Conservation (phyloP, 64 coral and sea anemone genomes). For the Cladopsammia gracilis region DNA sequence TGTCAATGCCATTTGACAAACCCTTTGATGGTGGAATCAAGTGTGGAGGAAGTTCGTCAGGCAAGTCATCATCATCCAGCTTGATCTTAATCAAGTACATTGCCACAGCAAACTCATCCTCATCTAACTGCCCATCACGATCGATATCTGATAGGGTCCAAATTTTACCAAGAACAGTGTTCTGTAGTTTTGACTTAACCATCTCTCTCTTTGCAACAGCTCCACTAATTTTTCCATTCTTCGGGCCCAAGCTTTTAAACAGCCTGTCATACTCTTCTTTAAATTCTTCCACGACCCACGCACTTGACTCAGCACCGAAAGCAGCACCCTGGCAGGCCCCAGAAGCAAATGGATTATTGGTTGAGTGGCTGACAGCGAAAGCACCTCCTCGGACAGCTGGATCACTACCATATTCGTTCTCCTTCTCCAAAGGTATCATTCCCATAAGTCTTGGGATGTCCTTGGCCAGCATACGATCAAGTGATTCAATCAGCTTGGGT, state of each 20-base stretch:
- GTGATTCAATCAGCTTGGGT: slow-evolving; percentile 80
- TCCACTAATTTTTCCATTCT: slow-evolving; percentile 74
- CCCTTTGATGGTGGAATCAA: slow-evolving; percentile 89
- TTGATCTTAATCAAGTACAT: slow-evolving; percentile 99
- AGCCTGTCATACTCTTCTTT: slow-evolving; percentile 90
- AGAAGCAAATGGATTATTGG: slow-evolving; percentile 96
- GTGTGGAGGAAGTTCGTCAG: slow-evolving; percentile 88
- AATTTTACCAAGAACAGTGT: slow-evolving; percentile 87
- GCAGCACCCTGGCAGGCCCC: slow-evolving; percentile 88
- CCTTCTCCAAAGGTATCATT: slow-evolving; percentile 93
- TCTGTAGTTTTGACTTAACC: slow-evolving; percentile 96
- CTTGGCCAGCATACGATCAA: slow-evolving; percentile 89
- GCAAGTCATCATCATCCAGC: slow-evolving; percentile 91
- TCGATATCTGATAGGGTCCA: slow-evolving; percentile 99
- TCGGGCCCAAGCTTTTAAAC: slow-evolving; percentile 80
- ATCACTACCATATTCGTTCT: neutral
- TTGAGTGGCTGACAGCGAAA: slow-evolving; percentile 74
- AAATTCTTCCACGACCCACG: slow-evolving; percentile 78
- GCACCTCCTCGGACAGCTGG: slow-evolving; percentile 84
- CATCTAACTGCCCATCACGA: slow-evolving; percentile 92
- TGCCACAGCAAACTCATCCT: slow-evolving; percentile 94
- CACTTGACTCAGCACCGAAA: slow-evolving; percentile 78
- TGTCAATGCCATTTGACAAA: slow-evolving; percentile 66
- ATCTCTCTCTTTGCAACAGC: slow-evolving; percentile 96
- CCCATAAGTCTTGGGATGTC: slow-evolving; percentile 93